These are phyloP conservation scores for Malacosoma neustria DNA, from an alignment of 2,888 invertebrate species.

Conservation along the genomic window DNA sequence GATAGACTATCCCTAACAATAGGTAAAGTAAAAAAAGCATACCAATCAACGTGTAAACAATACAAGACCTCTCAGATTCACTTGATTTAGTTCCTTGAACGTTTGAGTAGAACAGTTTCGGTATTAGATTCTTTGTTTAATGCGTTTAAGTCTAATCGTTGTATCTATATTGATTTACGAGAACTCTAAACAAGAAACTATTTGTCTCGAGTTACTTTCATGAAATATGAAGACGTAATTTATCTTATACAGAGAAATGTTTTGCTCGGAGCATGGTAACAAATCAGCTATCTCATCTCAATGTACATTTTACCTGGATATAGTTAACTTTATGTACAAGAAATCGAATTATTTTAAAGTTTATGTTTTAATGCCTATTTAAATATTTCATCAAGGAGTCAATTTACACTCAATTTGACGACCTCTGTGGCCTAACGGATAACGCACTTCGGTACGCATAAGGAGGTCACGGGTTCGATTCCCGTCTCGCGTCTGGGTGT, in stretches of 20 bases:
- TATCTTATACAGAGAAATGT: neutral
- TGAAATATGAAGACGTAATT: neutral
- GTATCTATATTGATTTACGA: neutral
- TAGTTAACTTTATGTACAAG: neutral
- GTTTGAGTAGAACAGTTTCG: neutral
- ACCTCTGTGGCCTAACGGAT: too few relatives aligned
- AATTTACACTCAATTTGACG: too few relatives aligned
- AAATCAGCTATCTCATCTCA: neutral
- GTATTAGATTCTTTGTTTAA: neutral
- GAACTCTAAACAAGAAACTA: neutral
- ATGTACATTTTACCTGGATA: neutral
- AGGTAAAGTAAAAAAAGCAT: neutral
- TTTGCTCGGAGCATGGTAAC: neutral
- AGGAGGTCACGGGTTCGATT: too few relatives aligned
- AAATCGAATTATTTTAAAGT: too few relatives aligned
- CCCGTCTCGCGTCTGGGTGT: too few relatives aligned
- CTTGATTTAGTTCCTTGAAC: neutral
- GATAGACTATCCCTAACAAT: too few relatives aligned
- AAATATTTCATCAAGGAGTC: too few relatives aligned
- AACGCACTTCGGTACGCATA: too few relatives aligned
- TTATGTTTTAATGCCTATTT: too few relatives aligned
- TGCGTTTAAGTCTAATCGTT: neutral
- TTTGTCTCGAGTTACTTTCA: neutral
- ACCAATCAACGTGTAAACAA: neutral
- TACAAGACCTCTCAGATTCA: neutral